Evolutionary conservation across 2,113 vertebrate genomes (phyloP), one percentile per base, ranked within the genome.

Genomic region (Tursiops truncatus): DNA sequence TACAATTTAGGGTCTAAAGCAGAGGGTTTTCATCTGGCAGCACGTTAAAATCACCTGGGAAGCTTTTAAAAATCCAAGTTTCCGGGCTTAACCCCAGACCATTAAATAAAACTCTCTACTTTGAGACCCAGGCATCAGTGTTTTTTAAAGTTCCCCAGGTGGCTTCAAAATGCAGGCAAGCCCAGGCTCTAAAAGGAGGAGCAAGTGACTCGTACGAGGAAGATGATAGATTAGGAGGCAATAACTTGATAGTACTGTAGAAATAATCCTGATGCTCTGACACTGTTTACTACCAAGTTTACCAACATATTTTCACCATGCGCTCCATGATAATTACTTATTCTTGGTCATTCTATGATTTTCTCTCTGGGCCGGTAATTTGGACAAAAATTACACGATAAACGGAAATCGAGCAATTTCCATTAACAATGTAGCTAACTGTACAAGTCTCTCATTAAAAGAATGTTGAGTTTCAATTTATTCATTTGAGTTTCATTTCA

Each of bases 401-500:
- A 68, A 80, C 6, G 93, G 73, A 84, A 91, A 41, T 56, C 26
- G 26, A 95, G 38, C 38, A n/a, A 58, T 86, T 90, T 93, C 21
- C 38, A 11, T 71, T 20, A 83, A 91, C 9, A 60, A 26, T 53
- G 25, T 53, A 87, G 33, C 26, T 38, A 17, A 58, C 14, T 28
- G 31, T 31, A 74, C 25, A 76, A 92, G 31, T 25, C 92, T 86
- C 36, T 93, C 9, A 13, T 44, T 71, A 91, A 50, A 33, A 83
- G 33, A 81, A 79, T 5, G 73, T 44, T 13, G 12, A 92, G 44
- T 88, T 91, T 93, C 47, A 60, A 0, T 67, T 84, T 28, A 38
- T 88, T 89, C 12, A 38, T 36, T 17, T 92, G 31, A 89, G 86
- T 93, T 93, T 20, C 71, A 60, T 65, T 90, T 95, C 60, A 82